Conservation (phyloP, 92 coral and sea anemone genomes). For the Muricea muricata region DNA sequence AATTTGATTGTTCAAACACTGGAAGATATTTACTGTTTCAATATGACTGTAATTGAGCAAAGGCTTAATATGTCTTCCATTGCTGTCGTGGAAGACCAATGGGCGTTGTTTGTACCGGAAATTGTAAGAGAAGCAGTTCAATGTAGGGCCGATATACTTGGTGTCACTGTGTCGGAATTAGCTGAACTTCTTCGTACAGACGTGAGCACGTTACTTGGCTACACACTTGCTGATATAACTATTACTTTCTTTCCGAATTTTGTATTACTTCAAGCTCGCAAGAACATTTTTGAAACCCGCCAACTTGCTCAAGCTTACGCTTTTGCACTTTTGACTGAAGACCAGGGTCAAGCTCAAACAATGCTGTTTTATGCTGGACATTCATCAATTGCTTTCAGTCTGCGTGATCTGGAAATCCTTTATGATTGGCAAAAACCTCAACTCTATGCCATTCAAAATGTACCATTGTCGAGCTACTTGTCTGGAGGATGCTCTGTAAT, state of each 20-base stretch:
- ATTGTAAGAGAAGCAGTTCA: conserved; percentile 24
- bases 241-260: conserved; percentile 40
- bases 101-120: conserved; percentile 27
- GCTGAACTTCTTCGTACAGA: conserved; percentile 37
- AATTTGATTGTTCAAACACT: conserved; percentile 25
- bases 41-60: conserved; percentile 26
- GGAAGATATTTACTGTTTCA: conserved; percentile 40
- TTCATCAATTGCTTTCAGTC: not conserved
- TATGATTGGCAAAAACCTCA: conserved; percentile 46
- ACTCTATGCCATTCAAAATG: conserved; percentile 35
- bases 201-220: not conserved
- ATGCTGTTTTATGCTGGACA: conserved; percentile 26
- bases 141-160: conserved; percentile 27
- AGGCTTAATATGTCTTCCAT: conserved; percentile 13
- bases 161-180: conserved; percentile 15
- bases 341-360: conserved; percentile 11
- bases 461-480: conserved; percentile 29
- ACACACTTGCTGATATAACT: conserved; percentile 18
- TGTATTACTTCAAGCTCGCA: conserved; percentile 4
- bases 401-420: conserved; percentile 42
- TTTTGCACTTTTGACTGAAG: not conserved
- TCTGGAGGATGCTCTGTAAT: conserved; percentile 11
- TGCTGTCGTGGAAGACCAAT: not conserved
- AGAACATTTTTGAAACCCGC: conserved; percentile 23
- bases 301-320: not conserved